Base-by-base conservation (phyloP, 1,140 invertebrate genomes). In the Marisa cornuarietis region DNA sequence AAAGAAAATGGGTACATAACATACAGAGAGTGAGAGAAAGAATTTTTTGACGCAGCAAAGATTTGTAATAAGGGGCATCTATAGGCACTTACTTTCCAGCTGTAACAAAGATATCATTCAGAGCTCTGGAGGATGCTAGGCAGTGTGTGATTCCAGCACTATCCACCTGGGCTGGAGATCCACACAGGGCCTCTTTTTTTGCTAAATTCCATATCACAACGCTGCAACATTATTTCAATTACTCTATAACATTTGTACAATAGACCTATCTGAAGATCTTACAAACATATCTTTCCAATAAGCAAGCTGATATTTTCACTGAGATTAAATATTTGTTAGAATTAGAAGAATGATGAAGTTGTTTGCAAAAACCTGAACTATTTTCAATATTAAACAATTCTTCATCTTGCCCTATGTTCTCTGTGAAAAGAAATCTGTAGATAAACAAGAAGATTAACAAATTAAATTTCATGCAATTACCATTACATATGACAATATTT, bases 61-160 rank as follows among this genome's bases (percentile, higher is more conserved):
- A 58, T 18, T 14, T 58, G 54, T 11, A 58, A 58, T 1, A 14
- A 58, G 31, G 66, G 7, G 65, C 31, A 42, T 42, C 31, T 6
- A n/a, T n/a, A 71, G 58, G 54, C 72, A 89, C 90, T 88, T 88
- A 92, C 91, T 90, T 87, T 88, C 92, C 92, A 80, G 86, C 91
- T 69, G 91, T 91, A 18, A 92, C 86, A 85, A 92, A 92, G 0
- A 88, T 24, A 69, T 90, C 79, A 83, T 91, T 91, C 71, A 81
- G 82, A 11, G 79, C 85, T 63, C 91, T 90, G 7, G 90, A 87
- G 79, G 87, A 88, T 20, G 83, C 84, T 11, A 92, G 76, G 81
- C 88, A 89, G 65, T 85, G 82, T 26, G 91, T 90, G 72, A 88
- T 87, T 26, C 92, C 92, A 63, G 91, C 89, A 84, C 89, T 91